Percentiles rank a stretch among this genome's conserved stretches.
phyloP scores from a whole-genome alignment of 2,888 invertebrate genomes.

The Pristionchus arcanus region DNA sequence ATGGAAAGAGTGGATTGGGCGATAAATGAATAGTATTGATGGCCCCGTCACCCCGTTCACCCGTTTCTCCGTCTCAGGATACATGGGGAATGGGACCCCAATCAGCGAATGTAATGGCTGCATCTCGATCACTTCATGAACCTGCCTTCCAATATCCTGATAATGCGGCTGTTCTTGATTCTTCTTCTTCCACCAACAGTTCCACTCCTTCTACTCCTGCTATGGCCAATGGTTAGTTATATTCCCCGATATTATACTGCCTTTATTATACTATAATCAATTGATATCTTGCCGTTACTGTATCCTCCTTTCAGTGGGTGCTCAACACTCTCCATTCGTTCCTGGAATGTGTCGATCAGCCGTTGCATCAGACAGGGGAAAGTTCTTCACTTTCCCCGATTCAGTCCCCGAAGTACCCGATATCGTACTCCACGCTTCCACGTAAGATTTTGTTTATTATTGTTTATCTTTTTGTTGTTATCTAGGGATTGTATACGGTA shows the following conservation, averaged over 20 bases:
- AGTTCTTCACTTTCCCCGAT: constrained; percentile 68
- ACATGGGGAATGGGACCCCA: constrained; percentile 69
- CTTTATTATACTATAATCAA: not conserved
- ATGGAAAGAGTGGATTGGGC: not conserved
- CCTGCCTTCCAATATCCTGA: constrained; percentile 71
- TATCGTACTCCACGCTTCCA: constrained; percentile 58
- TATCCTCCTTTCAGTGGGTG: constrained; percentile 11
- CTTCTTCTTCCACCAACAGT: constrained; percentile 76
- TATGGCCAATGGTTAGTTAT: constrained; percentile 57
- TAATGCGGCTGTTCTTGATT: constrained; percentile 67
- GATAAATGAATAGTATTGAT: not conserved
- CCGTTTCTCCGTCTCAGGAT: constrained; percentile 59
- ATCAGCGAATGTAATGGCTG: constrained; percentile 61
- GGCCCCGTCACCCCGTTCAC: not conserved
- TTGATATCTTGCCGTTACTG: no score
- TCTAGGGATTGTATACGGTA: not conserved
- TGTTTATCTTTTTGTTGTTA: not conserved
- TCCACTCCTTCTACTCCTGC: constrained; percentile 77
- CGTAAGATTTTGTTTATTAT: not conserved
- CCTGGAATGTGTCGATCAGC: constrained; percentile 48
- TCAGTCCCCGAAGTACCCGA: constrained; percentile 64
- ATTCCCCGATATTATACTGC: not conserved
- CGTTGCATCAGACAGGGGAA: constrained; percentile 1
- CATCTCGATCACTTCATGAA: constrained; percentile 65
- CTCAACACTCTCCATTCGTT: constrained; percentile 44